Conservation (phyloP, 2,888 invertebrate genomes). For the Adineta ricciae region DNA sequence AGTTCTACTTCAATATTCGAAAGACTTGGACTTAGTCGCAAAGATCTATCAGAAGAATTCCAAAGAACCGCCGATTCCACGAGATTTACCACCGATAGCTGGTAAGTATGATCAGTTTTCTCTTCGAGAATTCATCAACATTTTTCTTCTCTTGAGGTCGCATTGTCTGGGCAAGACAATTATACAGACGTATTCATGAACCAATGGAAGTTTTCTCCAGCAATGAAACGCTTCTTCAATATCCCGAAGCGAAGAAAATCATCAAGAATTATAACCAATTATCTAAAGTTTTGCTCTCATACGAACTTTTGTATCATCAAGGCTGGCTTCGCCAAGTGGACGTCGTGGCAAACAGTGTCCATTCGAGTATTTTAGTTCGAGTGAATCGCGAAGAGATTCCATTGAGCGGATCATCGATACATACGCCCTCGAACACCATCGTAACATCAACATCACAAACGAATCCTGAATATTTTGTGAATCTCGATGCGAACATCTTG, state of each 20-base stretch:
- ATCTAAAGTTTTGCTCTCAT: conserved; percentile 48
- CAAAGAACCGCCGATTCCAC: conserved; percentile 75
- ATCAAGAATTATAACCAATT: conserved; percentile 50
- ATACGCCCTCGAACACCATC: not conserved
- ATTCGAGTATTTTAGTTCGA: conserved; percentile 55
- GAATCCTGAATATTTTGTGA: conserved; percentile 38
- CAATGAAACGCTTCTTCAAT: conserved; percentile 28
- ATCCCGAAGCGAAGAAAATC: conserved; percentile 45
- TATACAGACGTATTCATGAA: conserved; percentile 48
- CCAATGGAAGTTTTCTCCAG: conserved; percentile 47
- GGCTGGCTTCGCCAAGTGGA: conserved; percentile 48
- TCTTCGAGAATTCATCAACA: not conserved
- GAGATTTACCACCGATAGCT: conserved; percentile 81
- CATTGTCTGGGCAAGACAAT: conserved; percentile 49
- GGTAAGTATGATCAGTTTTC: conserved; percentile 52
- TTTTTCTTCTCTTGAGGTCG: conserved; percentile 36
- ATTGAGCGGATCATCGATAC: not conserved
- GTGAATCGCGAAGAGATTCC: not conserved
- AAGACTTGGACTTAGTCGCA: conserved; percentile 74
- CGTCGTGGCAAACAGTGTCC: conserved; percentile 43
- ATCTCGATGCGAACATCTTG: conserved; percentile 49
- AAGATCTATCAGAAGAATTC: conserved; percentile 76
- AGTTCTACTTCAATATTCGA: conserved; percentile 55
- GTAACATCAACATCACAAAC: conserved; percentile 44
- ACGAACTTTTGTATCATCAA: conserved; percentile 48